These are phyloP conservation scores for Atherix ibis DNA, from an alignment of 2,888 invertebrate species.

Conservation along the genomic window DNA sequence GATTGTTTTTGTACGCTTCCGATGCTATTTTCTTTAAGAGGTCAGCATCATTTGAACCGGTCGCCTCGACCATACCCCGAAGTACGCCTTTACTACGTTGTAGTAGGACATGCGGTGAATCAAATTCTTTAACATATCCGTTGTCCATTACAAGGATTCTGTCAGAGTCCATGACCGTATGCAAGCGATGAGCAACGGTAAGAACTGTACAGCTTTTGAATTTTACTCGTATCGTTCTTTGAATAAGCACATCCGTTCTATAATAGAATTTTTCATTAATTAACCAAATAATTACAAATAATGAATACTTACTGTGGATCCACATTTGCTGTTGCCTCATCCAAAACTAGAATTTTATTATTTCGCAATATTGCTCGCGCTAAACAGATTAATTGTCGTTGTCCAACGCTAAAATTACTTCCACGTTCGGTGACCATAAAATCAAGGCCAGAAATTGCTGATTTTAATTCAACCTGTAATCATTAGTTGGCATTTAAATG, in stretches of 20 bases:
- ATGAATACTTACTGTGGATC: conserved; percentile 37
- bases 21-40: conserved; percentile 35
- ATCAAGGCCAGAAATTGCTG: conserved; percentile 36
- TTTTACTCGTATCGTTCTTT: conserved; percentile 62
- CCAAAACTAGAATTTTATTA: conserved; percentile 46
- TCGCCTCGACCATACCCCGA: conserved; percentile 53
- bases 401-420: conserved; percentile 48
- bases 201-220: conserved; percentile 74
- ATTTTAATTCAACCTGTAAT: conserved; percentile 38
- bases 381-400: conserved; percentile 49
- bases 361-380: conserved; percentile 47
- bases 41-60: conserved; percentile 38
- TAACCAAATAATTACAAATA: not conserved
- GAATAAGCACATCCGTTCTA: conserved; percentile 66
- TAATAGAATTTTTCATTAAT: conserved; percentile 21
- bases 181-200: conserved; percentile 79
- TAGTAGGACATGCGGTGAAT: conserved; percentile 49
- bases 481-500: not conserved
- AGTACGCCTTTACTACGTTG: conserved; percentile 44
- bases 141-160: conserved; percentile 74
- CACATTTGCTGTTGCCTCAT: conserved; percentile 56
- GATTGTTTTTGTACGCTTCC: conserved; percentile 26
- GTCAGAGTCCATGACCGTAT: conserved; percentile 89
- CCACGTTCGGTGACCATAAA: conserved; percentile 39
- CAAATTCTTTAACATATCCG: conserved; percentile 59